Evolutionary conservation across 1,140 invertebrate genomes (phyloP).

Genomic region (Notospermus geniculatus): DNA sequence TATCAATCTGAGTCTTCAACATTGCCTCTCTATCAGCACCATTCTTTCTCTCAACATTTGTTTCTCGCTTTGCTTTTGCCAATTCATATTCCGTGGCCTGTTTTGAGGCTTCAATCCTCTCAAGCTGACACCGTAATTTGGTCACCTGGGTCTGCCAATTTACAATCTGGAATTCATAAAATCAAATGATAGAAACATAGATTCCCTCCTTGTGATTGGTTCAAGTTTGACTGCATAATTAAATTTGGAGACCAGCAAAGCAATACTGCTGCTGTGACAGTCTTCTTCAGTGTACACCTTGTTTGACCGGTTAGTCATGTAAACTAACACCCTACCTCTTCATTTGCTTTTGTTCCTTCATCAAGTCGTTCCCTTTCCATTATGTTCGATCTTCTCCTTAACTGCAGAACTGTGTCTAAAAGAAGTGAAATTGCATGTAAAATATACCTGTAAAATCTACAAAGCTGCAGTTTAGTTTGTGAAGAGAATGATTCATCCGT

Average conservation of each 20-base stretch:
- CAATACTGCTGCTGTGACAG: neutral
- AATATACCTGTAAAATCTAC: no score
- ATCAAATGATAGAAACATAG: no score
- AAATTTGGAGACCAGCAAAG: neutral
- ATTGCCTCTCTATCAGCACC: constrained; percentile 27
- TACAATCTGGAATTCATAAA: constrained; percentile 24
- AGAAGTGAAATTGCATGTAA: neutral
- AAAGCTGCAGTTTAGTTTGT: no score
- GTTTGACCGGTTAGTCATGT: no score
- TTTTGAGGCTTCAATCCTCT: constrained; percentile 37
- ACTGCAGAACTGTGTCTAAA: constrained; percentile 32
- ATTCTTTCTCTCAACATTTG: constrained; percentile 29
- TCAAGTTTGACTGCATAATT: neutral
- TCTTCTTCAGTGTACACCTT: no score
- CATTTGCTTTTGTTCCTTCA: constrained; percentile 30
- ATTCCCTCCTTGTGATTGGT: neutral
- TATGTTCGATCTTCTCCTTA: constrained; percentile 35
- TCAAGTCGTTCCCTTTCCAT: constrained; percentile 42
- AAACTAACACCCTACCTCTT: constrained; percentile 31
- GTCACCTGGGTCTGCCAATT: constrained; percentile 35
- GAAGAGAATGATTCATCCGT: no score
- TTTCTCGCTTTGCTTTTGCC: constrained; percentile 33
- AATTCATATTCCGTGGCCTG: constrained; percentile 47
- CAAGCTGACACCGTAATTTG: constrained; percentile 32
- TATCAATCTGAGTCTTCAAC: constrained; percentile 27